phyloP scores from a whole-genome alignment of 2,113 vertebrate genomes.

The Setophaga petechia region DNA sequence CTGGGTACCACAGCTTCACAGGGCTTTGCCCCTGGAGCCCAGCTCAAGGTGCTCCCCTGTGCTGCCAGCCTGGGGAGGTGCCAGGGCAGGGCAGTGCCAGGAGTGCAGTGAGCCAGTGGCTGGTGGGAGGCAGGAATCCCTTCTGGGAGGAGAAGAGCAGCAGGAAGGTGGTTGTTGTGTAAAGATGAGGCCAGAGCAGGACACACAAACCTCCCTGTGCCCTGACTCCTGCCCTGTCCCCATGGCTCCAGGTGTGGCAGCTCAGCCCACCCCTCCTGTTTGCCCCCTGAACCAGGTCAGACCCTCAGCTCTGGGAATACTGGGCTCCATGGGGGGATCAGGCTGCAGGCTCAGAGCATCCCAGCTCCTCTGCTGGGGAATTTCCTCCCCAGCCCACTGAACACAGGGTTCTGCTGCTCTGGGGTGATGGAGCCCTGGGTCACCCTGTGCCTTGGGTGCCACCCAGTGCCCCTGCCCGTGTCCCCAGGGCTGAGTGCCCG shows the following conservation, averaged over 20 bases:
- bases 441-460: not conserved
- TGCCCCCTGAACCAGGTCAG: not conserved
- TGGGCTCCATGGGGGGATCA: not conserved
- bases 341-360: not conserved
- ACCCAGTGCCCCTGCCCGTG: fast-evolving
- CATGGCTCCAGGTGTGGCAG: fast-evolving
- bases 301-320: not conserved
- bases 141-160: not conserved
- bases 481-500: fast-evolving
- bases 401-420: fast-evolving
- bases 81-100: not conserved
- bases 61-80: not conserved
- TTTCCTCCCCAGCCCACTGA: not conserved
- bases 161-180: not conserved
- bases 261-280: fast-evolving
- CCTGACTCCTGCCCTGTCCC: not conserved
- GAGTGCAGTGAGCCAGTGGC: not conserved
- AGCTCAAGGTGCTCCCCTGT: not conserved
- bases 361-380: fast-evolving
- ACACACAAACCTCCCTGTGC: not conserved
- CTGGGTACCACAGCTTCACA: not conserved
- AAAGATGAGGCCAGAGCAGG: not conserved
- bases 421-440: not conserved
- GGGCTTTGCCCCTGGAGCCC: not conserved
- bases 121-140: not conserved